Base-by-base conservation (phyloP, 2,113 vertebrate species). In the Physeter macrocephalus region DNA sequence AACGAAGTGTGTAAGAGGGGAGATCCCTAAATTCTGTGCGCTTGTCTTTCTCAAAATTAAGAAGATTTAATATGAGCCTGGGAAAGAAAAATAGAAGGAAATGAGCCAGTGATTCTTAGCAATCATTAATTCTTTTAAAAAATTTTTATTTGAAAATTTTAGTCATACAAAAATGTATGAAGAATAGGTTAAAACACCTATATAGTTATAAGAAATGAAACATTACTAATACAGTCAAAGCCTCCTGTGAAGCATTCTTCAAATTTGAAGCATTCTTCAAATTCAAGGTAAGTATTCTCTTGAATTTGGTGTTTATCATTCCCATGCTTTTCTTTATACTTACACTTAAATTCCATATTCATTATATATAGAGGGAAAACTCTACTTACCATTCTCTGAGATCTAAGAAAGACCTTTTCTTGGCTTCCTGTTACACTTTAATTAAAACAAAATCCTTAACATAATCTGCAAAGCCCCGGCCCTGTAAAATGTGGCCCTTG, bases 71-170 rank as follows among this genome's bases (percentile, higher is more conserved):
- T 83, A 62, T 71, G 81, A 94, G 21, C 14, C n/a, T 57, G 29
- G 41, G 89, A 87, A 97, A 95, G 72, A 95, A 98, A 94, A 97
- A 93, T 94, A 96, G 59, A 39, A 93, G 93, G 93, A 97, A 97
- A 97, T 25, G 46, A 95, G 77, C 3, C 31, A 77, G 20, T 31
- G 7, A 71, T 92, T 96, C 27, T 97, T 94, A 89, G 59, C 34
- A 80, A 62, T 93, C 10, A 69, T 89, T 95, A 92, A 83, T 84
- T 95, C 36, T 74, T 94, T 71, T 59, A 94, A 90, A 87, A 87
- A 23, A 0, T 27, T 43, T 64, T 83, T 80, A 62, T 59, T 52
- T 93, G 39, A 94, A 97, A 86, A 86, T 78, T 75, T 83, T 46
- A 89, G 61, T 89, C 36, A 69, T 72, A 54, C 4, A 67, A 92